These are phyloP conservation scores for Sphaerodactylus townsendi DNA, from an alignment of 2,113 vertebrate species.

Conservation along the genomic window DNA sequence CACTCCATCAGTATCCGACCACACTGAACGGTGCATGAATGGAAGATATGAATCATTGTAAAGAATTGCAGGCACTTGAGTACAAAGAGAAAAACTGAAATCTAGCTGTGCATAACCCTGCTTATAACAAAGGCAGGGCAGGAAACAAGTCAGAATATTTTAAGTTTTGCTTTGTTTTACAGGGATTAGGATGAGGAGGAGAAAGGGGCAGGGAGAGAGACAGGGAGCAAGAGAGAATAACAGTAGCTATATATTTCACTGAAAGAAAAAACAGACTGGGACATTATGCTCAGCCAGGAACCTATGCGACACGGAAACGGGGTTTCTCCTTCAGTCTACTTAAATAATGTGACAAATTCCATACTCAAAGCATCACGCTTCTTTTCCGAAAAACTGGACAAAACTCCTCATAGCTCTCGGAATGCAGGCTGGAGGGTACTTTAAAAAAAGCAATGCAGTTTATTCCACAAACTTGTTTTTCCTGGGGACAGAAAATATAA, in stretches of 20 bases:
- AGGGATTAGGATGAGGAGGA: not conserved
- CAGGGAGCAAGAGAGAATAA: not conserved
- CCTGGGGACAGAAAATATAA: not conserved
- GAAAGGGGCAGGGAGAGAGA: too few species aligned
- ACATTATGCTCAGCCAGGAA: not conserved
- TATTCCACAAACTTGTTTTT: conserved; percentile 1
- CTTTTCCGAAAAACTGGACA: rapidly evolving
- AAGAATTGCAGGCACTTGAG: conserved; percentile 53
- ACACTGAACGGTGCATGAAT: conserved; percentile 61
- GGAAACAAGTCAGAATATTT: conserved; percentile 18
- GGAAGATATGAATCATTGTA: conserved; percentile 71
- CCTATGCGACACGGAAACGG: not conserved
- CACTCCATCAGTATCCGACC: conserved; percentile 56
- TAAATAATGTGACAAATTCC: not conserved
- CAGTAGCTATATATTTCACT: not conserved
- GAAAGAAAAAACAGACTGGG: conserved; percentile 19
- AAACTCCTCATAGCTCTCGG: conserved; percentile 28
- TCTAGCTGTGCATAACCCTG: conserved; percentile 36
- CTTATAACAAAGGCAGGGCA: conserved; percentile 60
- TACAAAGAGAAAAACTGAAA: conserved; percentile 50
- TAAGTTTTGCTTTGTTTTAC: conserved; percentile 4
- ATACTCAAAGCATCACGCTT: rapidly evolving
- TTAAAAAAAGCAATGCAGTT: not conserved
- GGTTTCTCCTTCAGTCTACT: not conserved
- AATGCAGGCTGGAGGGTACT: not conserved